These are phyloP conservation scores for Poeciliopsis gracilis DNA, from an alignment of 2,797 vertebrate genomes.

Conservation along the genomic window DNA sequence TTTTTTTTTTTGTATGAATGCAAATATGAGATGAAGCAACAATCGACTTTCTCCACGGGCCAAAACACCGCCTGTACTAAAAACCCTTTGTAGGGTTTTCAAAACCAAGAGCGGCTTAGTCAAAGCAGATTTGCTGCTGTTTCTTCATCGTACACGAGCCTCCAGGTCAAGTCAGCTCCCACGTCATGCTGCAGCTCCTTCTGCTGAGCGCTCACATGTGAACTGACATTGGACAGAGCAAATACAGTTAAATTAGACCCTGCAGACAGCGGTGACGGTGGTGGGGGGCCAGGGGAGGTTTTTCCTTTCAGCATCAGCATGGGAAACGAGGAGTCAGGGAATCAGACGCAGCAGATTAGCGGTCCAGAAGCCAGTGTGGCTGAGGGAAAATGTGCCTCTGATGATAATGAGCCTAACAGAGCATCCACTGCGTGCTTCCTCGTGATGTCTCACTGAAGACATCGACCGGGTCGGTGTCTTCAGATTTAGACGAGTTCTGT, in stretches of 20 bases:
- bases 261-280: constrained; percentile 58
- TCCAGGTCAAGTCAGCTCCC: constrained; percentile 60
- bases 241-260: constrained; percentile 80
- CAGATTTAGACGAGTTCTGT: too few relatives aligned
- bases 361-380: constrained; percentile 72
- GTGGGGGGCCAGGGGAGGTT: constrained; percentile 58
- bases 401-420: constrained; percentile 81
- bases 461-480: constrained; percentile 46
- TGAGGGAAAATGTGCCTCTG: constrained; percentile 69
- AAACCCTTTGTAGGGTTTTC: constrained; percentile 68
- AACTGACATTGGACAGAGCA: constrained; percentile 55
- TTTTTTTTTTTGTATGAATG: constrained; percentile 40
- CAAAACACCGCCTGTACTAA: constrained; percentile 48
- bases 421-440: constrained; percentile 50
- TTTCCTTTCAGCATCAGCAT: constrained; percentile 68
- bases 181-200: constrained; percentile 46
- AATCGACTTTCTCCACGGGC: constrained; percentile 63
- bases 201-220: constrained; percentile 55
- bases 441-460: constrained; percentile 68
- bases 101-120: constrained; percentile 68
- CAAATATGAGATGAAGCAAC: constrained; percentile 51
- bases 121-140: constrained; percentile 73
- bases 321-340: constrained; percentile 75
- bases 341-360: constrained; percentile 77
- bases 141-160: constrained; percentile 53